A percentile compares a stretch with the other conserved stretches of the same genome.
phyloP scores from a whole-genome alignment of 2,888 invertebrate species.

The Aquatica leii region DNA sequence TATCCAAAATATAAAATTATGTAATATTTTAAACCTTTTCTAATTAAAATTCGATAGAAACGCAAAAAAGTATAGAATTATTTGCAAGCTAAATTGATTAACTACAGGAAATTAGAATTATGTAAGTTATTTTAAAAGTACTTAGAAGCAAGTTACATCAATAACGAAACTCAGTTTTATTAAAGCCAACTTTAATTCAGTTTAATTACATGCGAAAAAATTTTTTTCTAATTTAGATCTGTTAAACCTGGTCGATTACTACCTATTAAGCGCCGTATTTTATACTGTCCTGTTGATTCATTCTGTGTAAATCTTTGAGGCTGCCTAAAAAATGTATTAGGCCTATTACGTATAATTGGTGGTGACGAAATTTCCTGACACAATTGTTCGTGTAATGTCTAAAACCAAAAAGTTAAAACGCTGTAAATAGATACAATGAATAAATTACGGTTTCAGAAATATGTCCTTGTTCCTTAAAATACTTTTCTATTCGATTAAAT shows the following conservation, averaged over 20 bases:
- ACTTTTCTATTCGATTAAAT: conserved; percentile 65
- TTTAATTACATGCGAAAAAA: not conserved
- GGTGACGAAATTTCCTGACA: conserved; percentile 51
- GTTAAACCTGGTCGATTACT: not conserved
- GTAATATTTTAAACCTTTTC: no score
- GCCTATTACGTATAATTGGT: conserved; percentile 8
- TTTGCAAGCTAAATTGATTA: no score
- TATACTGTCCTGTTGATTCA: no score
- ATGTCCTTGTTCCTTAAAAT: conserved; percentile 61
- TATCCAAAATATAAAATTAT: no score
- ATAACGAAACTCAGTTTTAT: no score
- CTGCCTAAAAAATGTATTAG: not conserved
- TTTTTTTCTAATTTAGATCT: not conserved
- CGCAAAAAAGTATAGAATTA: no score
- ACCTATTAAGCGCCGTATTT: not conserved
- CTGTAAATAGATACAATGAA: conserved; percentile 17
- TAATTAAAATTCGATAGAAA: no score
- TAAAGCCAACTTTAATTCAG: no score
- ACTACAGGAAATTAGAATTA: no score
- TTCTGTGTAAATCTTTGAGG: not conserved
- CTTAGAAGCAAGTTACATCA: no score
- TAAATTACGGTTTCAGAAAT: conserved; percentile 45
- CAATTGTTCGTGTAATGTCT: conserved; percentile 59
- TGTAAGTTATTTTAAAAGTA: no score
- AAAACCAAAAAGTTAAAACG: conserved; percentile 35